These are phyloP conservation scores for Bilobella aurantiaca DNA, from an alignment of 1,140 invertebrate species.

Conservation along the genomic window DNA sequence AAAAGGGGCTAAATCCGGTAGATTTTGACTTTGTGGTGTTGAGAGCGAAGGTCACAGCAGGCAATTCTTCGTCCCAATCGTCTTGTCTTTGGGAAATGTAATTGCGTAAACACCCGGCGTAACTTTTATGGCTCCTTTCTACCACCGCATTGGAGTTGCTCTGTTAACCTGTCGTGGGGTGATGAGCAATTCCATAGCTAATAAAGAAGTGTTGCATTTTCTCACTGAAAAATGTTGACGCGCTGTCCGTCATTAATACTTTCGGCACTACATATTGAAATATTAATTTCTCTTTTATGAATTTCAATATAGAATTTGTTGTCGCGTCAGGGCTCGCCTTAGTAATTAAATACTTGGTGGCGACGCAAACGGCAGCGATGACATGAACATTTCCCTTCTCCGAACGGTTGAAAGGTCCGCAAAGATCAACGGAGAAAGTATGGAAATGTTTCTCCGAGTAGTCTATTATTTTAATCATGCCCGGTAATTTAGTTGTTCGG, in stretches of 20 bases:
- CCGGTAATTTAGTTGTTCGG: background rate
- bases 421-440: background rate
- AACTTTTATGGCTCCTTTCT: background rate
- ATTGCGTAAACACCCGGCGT: background rate
- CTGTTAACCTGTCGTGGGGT: background rate
- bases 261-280: background rate
- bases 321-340: background rate
- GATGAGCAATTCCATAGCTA: background rate
- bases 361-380: background rate
- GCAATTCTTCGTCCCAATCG: slow-evolving; percentile 9
- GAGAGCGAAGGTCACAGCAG: slow-evolving; percentile 3
- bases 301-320: background rate
- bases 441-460: background rate
- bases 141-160: slow-evolving; percentile 8
- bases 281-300: slow-evolving; percentile 8
- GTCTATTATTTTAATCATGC: background rate
- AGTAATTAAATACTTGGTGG: background rate
- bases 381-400: slow-evolving; percentile 6
- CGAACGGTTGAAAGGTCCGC: slow-evolving; percentile 1
- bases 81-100: background rate
- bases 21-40: background rate
- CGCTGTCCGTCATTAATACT: slow-evolving; percentile 3
- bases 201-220: background rate
- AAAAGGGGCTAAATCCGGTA: background rate
- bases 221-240: background rate